Percentiles rank a stretch among this genome's conserved stretches.
These are phyloP conservation scores for Drosophila mettleri DNA, from an alignment of 2,888 invertebrate species.

Conservation along the genomic window DNA sequence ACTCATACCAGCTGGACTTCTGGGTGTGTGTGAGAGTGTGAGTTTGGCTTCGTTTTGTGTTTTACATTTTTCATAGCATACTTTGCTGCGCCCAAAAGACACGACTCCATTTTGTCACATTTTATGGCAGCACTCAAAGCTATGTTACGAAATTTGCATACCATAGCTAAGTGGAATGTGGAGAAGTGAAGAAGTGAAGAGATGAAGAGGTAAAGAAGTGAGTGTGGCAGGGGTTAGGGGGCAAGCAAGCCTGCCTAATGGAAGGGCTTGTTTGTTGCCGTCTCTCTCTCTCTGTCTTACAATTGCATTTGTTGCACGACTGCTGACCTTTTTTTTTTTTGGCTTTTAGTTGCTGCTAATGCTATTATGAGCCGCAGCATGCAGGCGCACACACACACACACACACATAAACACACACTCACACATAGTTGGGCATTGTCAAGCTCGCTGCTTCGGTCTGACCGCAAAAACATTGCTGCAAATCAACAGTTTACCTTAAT, in stretches of 20 bases:
- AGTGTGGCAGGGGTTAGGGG: not conserved
- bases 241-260: not conserved
- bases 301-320: slow-evolving; percentile 31
- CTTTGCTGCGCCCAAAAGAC: slow-evolving; percentile 51
- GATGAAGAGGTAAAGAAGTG: not conserved
- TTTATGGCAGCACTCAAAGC: slow-evolving; percentile 66
- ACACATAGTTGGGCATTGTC: slow-evolving; percentile 28
- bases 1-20: slow-evolving; percentile 10
- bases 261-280: not conserved
- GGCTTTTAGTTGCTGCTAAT: slow-evolving; percentile 47
- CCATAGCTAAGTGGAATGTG: slow-evolving; percentile 25
- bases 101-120: slow-evolving; percentile 59
- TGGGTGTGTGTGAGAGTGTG: slow-evolving; percentile 1
- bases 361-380: slow-evolving; percentile 39
- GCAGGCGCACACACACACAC: slow-evolving; percentile 1
- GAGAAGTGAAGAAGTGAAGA: not conserved
- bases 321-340: slow-evolving; percentile 40
- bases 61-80: slow-evolving; percentile 53
- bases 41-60: slow-evolving; percentile 20
- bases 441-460: slow-evolving; percentile 16
- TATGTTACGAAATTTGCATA: slow-evolving; percentile 57
- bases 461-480: slow-evolving; percentile 56
- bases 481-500: slow-evolving; percentile 78
- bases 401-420: slow-evolving; percentile 5
- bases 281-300: not conserved